These are phyloP conservation scores for Drosophila chauvacae DNA, from an alignment of 1,140 invertebrate genomes.

Conservation along the genomic window DNA sequence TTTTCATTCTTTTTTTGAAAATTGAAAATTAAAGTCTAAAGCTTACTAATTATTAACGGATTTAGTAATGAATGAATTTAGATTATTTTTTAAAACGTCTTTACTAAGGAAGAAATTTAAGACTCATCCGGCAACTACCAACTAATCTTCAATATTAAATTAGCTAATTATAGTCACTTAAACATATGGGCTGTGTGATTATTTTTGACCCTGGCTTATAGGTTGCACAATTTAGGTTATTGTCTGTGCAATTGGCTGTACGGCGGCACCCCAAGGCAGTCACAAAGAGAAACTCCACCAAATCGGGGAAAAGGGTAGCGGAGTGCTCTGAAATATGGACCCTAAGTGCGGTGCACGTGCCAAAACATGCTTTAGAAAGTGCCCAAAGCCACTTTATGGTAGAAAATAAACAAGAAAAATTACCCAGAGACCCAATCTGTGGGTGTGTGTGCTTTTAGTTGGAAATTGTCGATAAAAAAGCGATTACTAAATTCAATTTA, in stretches of 20 bases:
- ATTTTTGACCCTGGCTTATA: slow-evolving; percentile 20
- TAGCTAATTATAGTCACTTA: not conserved
- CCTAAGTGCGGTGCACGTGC: slow-evolving; percentile 28
- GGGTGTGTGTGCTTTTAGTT: slow-evolving; percentile 45
- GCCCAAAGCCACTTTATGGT: slow-evolving; percentile 30
- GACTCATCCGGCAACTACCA: too few species aligned
- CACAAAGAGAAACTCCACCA: slow-evolving; percentile 25
- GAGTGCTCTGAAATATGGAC: slow-evolving; percentile 16
- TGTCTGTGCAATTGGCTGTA: slow-evolving; percentile 39
- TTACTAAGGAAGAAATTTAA: not conserved
- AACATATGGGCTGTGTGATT: not conserved
- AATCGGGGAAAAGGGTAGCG: not conserved
- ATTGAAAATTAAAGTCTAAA: too few species aligned
- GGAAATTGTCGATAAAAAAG: slow-evolving; percentile 61
- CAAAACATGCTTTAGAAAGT: slow-evolving; percentile 54
- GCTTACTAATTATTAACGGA: too few species aligned
- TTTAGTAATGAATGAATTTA: too few species aligned
- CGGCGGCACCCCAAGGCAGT: slow-evolving; percentile 25
- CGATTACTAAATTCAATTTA: slow-evolving; percentile 83
- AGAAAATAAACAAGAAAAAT: slow-evolving; percentile 7
- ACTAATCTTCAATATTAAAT: not conserved
- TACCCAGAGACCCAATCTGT: slow-evolving; percentile 4
- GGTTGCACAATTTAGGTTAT: slow-evolving; percentile 36
- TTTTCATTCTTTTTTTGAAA: too few species aligned
- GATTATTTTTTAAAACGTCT: too few species aligned